Evolutionary conservation across 1,140 invertebrate genomes (phyloP), one percentile per base, ranked within the genome.

Genomic region (Heliothis virescens): DNA sequence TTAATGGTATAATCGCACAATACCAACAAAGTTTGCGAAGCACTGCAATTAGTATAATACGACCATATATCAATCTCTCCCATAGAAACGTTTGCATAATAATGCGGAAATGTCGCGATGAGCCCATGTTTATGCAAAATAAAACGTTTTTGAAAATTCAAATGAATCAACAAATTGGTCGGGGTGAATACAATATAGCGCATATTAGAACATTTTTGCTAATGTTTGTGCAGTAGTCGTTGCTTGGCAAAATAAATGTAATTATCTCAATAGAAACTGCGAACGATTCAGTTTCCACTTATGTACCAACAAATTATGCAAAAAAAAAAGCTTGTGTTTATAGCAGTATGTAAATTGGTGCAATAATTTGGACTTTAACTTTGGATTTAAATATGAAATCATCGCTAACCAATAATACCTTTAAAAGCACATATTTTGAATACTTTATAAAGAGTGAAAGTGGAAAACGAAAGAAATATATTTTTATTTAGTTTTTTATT

Each of bases 101-200:
- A 81, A 86, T 84, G 74, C 87, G 83, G 82, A 89, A 88, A 82
- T 85, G 63, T 87, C 52, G 80, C 83, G 72, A 55, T 72, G 65
- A 73, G 85, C 92, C 92, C 91, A 87, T 90, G 88, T 91, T 92
- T 93, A 93, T 93, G 92, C 91, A 87, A 92, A 93, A 85, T 80
- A 80, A 72, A 74, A 72, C 74, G 67, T 79, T 84, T 86, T 83
- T 81, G 57, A 67, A 81, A 80, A 87, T 89, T 83, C 77, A 82
- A 81, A 85, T 83, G 55, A 82, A 76, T 78, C 50, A 21, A 85
- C 72, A 77, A 86, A 84, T 87, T 79, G 60, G 50, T 62, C 75
- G 65, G 82, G 81, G 84, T 74, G 59, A 57, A 65, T 52, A 50
- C 12, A 52, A 75, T 62, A 81, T 34, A 78, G 50, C 53, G 41